A percentile compares a stretch with the other conserved stretches of the same genome.
Conservation (phyloP, 2,888 invertebrate genomes). For the Epsilonema sp. region DNA sequence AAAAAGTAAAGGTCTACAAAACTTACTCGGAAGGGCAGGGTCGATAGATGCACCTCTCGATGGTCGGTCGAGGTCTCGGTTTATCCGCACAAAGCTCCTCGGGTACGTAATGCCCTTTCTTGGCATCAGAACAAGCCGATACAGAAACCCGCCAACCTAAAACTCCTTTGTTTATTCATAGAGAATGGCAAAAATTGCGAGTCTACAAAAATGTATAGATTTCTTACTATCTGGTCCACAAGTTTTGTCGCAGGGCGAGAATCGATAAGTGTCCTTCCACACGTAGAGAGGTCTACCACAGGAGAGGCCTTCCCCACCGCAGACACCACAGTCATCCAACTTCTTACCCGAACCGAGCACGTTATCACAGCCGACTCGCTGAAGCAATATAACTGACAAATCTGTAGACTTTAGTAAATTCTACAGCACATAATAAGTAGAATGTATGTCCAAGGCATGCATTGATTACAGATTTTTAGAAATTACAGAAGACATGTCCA, state of each 20-base stretch:
- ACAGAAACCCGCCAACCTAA: constrained; percentile 17
- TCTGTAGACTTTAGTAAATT: not conserved
- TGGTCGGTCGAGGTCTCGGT: constrained; percentile 14
- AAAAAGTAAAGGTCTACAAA: not conserved
- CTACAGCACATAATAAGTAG: no score
- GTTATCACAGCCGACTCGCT: constrained; percentile 41
- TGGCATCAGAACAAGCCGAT: constrained; percentile 19
- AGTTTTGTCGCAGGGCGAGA: constrained; percentile 67
- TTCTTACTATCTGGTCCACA: constrained; percentile 45
- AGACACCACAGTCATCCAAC: constrained; percentile 39
- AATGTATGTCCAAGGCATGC: no score
- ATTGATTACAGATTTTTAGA: no score
- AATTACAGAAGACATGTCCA: no score
- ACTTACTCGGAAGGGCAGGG: constrained; percentile 22
- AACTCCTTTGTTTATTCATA: not conserved
- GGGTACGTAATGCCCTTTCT: constrained; percentile 18
- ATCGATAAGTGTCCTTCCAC: constrained; percentile 48
- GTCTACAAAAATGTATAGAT: not conserved
- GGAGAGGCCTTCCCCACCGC: constrained; percentile 40
- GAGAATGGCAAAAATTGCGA: not conserved
- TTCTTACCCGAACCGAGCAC: constrained; percentile 35
- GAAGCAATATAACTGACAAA: constrained; percentile 12
- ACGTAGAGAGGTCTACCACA: constrained; percentile 63
- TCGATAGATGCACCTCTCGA: constrained; percentile 16
- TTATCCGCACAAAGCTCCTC: constrained; percentile 23